A percentile compares a stretch with the other conserved stretches of the same genome.
Evolutionary conservation across 37 sponge, comb jelly and placozoan genomes (phyloP).

Genomic region (Hexactinellida sp.): DNA sequence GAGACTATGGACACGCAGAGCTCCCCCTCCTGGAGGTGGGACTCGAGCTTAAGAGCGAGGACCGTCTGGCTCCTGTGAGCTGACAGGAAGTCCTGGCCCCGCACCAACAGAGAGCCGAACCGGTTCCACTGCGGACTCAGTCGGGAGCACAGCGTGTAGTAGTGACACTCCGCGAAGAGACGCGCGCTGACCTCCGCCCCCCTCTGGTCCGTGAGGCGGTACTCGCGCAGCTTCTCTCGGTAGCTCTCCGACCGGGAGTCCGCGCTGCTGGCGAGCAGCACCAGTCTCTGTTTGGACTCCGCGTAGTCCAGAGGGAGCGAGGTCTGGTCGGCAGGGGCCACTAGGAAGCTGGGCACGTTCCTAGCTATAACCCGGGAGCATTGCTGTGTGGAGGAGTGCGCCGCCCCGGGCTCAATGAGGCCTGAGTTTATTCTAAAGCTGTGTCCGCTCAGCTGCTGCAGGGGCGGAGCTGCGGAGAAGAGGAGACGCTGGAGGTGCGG

Average conservation of each 20-base stretch:
- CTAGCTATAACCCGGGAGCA: not conserved
- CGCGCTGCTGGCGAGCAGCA: not conserved
- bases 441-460: not conserved
- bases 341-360: not conserved
- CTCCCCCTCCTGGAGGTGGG: not conserved
- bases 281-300: not conserved
- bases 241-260: not conserved
- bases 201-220: not conserved
- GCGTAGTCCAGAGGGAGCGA: not conserved
- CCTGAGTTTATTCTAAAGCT: not conserved
- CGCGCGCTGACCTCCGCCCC: not conserved
- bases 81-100: slow-evolving; percentile 24
- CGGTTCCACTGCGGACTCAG: slow-evolving; percentile 77
- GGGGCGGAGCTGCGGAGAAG: not conserved
- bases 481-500: not conserved
- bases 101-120: slow-evolving; percentile 31
- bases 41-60: not conserved
- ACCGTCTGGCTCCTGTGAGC: not conserved
- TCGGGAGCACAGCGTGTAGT: slow-evolving; percentile 45
- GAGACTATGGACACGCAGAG: not conserved
- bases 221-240: not conserved
- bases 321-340: not conserved
- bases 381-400: not conserved
- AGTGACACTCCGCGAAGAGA: slow-evolving; percentile 28
- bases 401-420: not conserved